Conservation (phyloP, 2,113 vertebrate genomes). For the Dolichotis patagonum region DNA sequence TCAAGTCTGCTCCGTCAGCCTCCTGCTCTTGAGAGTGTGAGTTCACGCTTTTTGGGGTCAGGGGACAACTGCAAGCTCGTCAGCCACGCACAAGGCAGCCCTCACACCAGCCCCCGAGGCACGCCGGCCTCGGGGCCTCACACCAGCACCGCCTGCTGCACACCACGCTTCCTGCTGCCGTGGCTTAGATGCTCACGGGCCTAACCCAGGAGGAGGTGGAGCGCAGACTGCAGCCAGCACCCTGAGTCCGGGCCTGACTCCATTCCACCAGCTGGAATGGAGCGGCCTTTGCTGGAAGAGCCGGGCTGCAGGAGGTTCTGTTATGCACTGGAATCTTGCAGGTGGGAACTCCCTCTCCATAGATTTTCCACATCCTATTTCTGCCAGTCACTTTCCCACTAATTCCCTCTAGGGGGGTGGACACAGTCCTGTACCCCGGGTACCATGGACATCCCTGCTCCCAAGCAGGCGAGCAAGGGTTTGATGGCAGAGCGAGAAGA, state of each 20-base stretch:
- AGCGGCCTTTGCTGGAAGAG: background rate
- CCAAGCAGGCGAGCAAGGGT: background rate
- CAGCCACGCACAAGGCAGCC: background rate
- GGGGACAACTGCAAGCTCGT: background rate
- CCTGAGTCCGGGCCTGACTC: background rate
- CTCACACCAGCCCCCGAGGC: too few species aligned
- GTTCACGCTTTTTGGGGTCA: background rate
- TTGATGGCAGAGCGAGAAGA: background rate
- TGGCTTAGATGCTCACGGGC: background rate
- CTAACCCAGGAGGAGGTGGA: background rate
- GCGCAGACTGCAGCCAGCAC: background rate
- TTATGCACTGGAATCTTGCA: accelerated
- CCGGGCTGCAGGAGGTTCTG: accelerated
- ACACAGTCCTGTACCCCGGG: background rate
- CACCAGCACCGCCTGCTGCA: too few species aligned
- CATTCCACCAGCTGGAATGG: too few species aligned
- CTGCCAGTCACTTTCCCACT: background rate
- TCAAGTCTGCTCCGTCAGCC: constrained; percentile 75
- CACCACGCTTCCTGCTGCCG: background rate
- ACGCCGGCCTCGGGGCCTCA: accelerated
- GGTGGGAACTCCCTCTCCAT: background rate
- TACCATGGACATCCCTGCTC: accelerated
- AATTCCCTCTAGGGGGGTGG: too few species aligned
- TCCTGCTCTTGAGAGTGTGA: constrained; percentile 74
- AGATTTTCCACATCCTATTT: background rate